Conservation (phyloP, 2,113 vertebrate species). For the Labeo rohita region DNA sequence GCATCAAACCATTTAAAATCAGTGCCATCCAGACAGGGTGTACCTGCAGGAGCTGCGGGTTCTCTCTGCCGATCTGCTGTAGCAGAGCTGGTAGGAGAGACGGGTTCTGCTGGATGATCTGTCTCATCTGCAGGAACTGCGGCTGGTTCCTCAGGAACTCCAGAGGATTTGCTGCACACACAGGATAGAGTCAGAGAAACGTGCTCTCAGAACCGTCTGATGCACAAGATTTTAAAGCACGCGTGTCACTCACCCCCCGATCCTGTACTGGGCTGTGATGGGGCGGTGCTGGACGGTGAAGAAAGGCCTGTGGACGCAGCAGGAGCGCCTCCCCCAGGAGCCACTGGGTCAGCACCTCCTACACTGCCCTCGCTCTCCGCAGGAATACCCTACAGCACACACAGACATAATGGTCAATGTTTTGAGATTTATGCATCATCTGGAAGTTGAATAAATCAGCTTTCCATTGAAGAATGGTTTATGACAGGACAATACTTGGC, state of each 20-base stretch:
- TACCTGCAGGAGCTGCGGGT: constrained; percentile 94
- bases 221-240: neutral
- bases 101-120: constrained; percentile 97
- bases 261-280: constrained; percentile 77
- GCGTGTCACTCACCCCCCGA: constrained; percentile 53
- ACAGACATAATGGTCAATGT: neutral
- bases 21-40: no score
- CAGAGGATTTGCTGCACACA: constrained; percentile 85
- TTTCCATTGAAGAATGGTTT: no score
- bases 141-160: constrained; percentile 94
- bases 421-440: no score
- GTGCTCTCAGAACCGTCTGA: neutral
- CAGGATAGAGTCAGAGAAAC: neutral
- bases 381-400: constrained; percentile 84
- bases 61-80: constrained; percentile 95
- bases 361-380: constrained; percentile 80
- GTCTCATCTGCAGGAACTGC: constrained; percentile 96
- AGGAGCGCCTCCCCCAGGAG: constrained; percentile 64
- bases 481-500: no score
- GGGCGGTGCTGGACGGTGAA: constrained; percentile 67
- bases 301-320: constrained; percentile 55
- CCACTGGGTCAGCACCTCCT: constrained; percentile 72
- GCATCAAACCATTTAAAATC: no score
- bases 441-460: no score
- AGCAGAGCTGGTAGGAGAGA: constrained; percentile 90